phyloP scores from a whole-genome alignment of 2,888 invertebrate genomes.

The Phorcus lineatus region DNA sequence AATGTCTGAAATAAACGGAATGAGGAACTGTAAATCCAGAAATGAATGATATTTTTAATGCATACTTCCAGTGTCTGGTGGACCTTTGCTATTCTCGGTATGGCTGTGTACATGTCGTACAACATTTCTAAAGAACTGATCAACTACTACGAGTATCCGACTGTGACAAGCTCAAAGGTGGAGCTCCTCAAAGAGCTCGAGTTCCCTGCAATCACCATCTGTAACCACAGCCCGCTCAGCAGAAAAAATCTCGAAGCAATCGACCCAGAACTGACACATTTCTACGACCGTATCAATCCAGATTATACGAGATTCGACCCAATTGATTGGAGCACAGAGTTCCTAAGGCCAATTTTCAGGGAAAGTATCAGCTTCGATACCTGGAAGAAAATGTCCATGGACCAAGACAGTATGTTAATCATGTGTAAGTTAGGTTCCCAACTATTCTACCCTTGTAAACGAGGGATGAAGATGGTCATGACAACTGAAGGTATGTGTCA shows the following conservation, averaged over 20 bases:
- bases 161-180: neutral
- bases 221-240: slow-evolving; percentile 9
- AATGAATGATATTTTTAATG: too few relatives aligned
- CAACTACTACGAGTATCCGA: slow-evolving; percentile 24
- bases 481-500: neutral
- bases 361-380: neutral
- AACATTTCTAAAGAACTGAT: neutral
- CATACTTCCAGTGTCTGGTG: slow-evolving; percentile 1
- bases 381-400: neutral
- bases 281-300: neutral
- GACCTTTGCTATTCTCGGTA: neutral
- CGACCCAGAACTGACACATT: neutral
- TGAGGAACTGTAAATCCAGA: too few relatives aligned
- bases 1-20: too few relatives aligned
- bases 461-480: neutral
- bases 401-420: neutral
- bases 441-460: neutral
- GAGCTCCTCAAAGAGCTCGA: neutral
- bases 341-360: neutral
- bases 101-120: slow-evolving; percentile 9
- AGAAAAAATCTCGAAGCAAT: neutral
- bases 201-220: slow-evolving; percentile 13
- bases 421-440: neutral
- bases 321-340: neutral
- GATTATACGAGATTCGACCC: too few relatives aligned